Conservation (phyloP, 1,140 invertebrate species). For the Orius laevigatus region DNA sequence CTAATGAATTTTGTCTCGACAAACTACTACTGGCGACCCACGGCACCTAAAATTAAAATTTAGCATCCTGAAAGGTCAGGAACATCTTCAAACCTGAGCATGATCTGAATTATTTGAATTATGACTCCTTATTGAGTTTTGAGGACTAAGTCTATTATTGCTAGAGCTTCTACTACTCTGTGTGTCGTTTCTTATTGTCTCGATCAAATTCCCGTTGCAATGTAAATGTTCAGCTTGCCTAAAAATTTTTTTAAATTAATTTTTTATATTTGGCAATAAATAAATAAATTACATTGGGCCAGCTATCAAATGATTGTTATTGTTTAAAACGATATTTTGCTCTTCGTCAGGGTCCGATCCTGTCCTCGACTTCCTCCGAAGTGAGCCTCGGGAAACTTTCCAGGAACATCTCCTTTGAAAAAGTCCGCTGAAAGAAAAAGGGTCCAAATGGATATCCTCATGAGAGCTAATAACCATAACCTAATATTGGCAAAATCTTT, state of each 20-base stretch:
- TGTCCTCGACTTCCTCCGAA: conserved; percentile 37
- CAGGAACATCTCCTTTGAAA: conserved; percentile 50
- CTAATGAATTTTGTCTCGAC: conserved; percentile 29
- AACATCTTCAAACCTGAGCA: conserved; percentile 16
- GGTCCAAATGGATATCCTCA: too few relatives aligned
- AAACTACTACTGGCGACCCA: conserved; percentile 26
- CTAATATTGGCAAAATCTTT: too few relatives aligned
- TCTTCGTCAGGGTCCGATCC: conserved; percentile 33
- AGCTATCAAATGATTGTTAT: conserved; percentile 26
- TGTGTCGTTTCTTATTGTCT: conserved; percentile 45
- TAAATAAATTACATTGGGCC: conserved; percentile 17
- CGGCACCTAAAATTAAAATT: conserved; percentile 26
- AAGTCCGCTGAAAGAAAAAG: conserved; percentile 23
- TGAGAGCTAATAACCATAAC: too few relatives aligned
- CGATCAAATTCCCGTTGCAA: conserved; percentile 49
- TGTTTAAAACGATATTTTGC: conserved; percentile 41
- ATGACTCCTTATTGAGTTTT: conserved; percentile 43
- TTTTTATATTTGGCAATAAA: background rate
- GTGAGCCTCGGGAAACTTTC: conserved; percentile 46
- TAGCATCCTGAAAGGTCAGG: background rate
- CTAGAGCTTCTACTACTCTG: conserved; percentile 37
- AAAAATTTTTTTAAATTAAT: background rate
- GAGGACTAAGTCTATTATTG: conserved; percentile 46
- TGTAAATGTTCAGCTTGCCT: conserved; percentile 39
- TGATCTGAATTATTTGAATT: conserved; percentile 15